These are phyloP conservation scores for Dinoponera quadriceps DNA, from an alignment of 1,140 invertebrate species.

Conservation along the genomic window DNA sequence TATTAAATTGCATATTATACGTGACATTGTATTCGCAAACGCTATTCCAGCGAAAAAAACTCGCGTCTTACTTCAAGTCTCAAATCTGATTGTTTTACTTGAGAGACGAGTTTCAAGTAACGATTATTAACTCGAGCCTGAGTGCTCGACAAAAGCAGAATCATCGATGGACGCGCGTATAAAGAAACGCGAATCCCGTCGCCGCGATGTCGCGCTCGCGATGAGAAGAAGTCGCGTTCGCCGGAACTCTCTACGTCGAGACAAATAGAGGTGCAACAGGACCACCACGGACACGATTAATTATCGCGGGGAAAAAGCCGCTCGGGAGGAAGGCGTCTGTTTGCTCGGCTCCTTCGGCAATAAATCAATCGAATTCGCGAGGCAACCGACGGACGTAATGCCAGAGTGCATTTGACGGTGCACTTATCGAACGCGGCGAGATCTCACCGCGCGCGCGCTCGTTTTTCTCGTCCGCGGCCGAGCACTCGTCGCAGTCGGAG, in stretches of 20 bases:
- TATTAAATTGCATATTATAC: too few species aligned
- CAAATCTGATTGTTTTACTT: too few species aligned
- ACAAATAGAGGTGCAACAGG: conserved; percentile 37
- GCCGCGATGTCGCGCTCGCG: background rate
- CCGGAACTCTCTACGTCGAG: conserved; percentile 36
- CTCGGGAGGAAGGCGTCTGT: conserved; percentile 19
- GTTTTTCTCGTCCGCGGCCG: conserved; percentile 36
- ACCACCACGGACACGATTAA: conserved; percentile 38
- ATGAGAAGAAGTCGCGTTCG: too few species aligned
- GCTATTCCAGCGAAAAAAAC: too few species aligned
- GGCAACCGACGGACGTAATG: background rate
- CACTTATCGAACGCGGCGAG: conserved; percentile 47
- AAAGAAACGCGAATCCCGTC: background rate
- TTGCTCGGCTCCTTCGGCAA: conserved; percentile 32
- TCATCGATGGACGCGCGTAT: background rate
- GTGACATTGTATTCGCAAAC: too few species aligned
- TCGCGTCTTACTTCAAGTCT: too few species aligned
- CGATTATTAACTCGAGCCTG: too few species aligned
- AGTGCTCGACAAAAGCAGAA: background rate
- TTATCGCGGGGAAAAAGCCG: conserved; percentile 47
- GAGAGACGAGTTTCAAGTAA: too few species aligned
- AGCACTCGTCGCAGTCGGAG: background rate
- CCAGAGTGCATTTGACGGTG: conserved; percentile 50
- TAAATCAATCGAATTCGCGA: conserved; percentile 56
- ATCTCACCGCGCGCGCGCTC: conserved; percentile 27